Evolutionary conservation across 2,797 vertebrate species (phyloP), one percentile per base, ranked within the genome.

Genomic region (Champsocephalus gunnari): DNA sequence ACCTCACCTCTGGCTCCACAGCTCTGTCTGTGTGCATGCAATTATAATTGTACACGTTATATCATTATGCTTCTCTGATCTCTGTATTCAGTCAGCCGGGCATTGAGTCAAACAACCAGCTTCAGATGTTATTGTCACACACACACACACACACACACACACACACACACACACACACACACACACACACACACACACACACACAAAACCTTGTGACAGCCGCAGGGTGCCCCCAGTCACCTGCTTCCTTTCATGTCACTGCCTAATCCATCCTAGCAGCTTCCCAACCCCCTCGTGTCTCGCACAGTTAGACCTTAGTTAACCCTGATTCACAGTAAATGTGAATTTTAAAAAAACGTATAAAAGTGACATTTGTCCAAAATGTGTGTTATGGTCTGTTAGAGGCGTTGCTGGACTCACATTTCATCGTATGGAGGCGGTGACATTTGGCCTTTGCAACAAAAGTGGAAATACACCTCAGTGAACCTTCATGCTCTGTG

Each of bases 241-340:
- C 85, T 75, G 85, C 74, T 88, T 75, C 61, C 69, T 75, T 79
- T 89, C 45, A 64, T 81, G 79, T 77, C 34, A 47, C 60, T 65
- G 66, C 53, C 53, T 71, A 81, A 84, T 85, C 68, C 80, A 51
- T 28, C 54, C 28, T 19, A 32, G 6, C 70, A 56, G 64, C 50
- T 73, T 32, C 55, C 71, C 68, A 38, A 56, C 10, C 64, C 64
- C 56, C 61, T 21, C 21, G 5, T 65, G 48, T 60, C 55, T 67
- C 43, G 4, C 50, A 24, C 9, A 49, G 45, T 50, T 32, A 41
- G 34, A 60, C 19, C 44, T 66, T 6, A 1, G 19, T 60, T 68
- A 50, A 73, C 48, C 34, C 16, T 12, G 5, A 59, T 11, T 4
- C 9, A 19, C 38, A 38, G 34, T 38, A 7, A 38, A 38, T 38